Conservation (phyloP, 1,140 invertebrate species). For the Apis florea region DNA sequence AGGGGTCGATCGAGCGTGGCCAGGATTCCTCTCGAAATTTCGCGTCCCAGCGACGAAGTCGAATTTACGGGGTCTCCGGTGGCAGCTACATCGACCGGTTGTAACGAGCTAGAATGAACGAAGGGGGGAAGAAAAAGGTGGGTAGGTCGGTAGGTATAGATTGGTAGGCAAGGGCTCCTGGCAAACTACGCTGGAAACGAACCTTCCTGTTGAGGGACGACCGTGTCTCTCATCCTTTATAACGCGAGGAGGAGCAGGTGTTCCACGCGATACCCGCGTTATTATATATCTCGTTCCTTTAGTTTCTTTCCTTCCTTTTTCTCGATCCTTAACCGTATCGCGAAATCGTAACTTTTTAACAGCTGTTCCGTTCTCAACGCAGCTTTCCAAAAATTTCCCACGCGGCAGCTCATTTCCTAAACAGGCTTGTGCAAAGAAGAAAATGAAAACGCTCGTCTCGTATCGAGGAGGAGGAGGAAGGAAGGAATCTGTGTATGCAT, state of each 20-base stretch:
- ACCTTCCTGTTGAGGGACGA: slow-evolving; percentile 32
- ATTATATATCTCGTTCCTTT: slow-evolving; percentile 46
- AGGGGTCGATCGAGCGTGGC: slow-evolving; percentile 55
- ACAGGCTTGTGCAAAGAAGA: too few relatives aligned
- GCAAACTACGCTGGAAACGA: slow-evolving; percentile 12
- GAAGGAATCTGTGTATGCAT: background rate
- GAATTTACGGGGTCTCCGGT: slow-evolving; percentile 41
- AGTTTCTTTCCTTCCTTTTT: too few relatives aligned
- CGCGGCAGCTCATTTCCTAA: too few relatives aligned
- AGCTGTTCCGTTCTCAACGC: too few relatives aligned
- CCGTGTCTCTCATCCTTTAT: slow-evolving; percentile 14
- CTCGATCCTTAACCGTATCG: background rate
- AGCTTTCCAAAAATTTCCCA: too few relatives aligned
- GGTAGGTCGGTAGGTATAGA: slow-evolving; percentile 15
- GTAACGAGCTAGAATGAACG: slow-evolving; percentile 47
- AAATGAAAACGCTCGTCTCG: too few relatives aligned
- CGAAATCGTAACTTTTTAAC: background rate
- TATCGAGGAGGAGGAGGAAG: too few relatives aligned
- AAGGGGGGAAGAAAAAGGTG: background rate
- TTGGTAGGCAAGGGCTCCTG: slow-evolving; percentile 22
- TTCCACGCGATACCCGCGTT: slow-evolving; percentile 45
- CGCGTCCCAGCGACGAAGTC: slow-evolving; percentile 53
- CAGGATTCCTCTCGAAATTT: slow-evolving; percentile 50
- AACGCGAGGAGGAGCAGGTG: slow-evolving; percentile 39
- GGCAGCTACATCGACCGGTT: slow-evolving; percentile 56